Conservation (phyloP, 2,113 vertebrate genomes). For the Chinchilla lanigera region DNA sequence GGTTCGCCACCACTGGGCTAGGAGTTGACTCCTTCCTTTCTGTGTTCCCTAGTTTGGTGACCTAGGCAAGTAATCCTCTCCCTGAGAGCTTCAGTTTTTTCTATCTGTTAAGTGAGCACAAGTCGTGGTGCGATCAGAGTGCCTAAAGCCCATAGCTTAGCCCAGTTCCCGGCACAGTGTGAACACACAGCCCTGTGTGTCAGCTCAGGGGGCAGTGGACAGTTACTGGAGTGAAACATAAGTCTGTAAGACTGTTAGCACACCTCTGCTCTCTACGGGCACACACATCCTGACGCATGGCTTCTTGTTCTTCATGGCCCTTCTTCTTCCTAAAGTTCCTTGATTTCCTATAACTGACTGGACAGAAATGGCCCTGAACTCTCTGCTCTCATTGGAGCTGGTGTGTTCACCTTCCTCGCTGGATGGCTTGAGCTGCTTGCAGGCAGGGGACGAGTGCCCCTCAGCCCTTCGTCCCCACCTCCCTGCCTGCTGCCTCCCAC, state of each 20-base stretch:
- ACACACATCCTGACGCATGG: neutral
- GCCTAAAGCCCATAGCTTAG: accelerated
- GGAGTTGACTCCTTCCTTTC: neutral
- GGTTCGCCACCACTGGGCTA: neutral
- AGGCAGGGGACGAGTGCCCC: neutral
- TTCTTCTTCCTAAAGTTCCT: neutral
- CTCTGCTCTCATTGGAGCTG: neutral
- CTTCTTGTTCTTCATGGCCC: neutral
- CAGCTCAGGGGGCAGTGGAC: neutral
- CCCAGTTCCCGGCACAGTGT: accelerated
- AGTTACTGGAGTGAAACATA: accelerated
- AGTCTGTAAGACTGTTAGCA: neutral
- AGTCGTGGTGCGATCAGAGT: neutral
- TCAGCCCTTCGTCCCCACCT: neutral
- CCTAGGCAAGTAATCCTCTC: neutral
- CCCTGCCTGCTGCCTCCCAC: neutral
- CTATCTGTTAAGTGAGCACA: slow-evolving; percentile 17
- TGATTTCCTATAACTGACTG: neutral
- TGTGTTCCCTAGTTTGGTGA: neutral
- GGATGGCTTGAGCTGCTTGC: neutral
- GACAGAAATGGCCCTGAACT: neutral
- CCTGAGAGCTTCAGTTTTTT: slow-evolving; percentile 24
- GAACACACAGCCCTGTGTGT: neutral
- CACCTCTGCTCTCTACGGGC: neutral
- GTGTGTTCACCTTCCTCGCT: neutral